These are phyloP conservation scores for Ridgeia piscesae DNA, from an alignment of 1,140 invertebrate species.

Conservation along the genomic window DNA sequence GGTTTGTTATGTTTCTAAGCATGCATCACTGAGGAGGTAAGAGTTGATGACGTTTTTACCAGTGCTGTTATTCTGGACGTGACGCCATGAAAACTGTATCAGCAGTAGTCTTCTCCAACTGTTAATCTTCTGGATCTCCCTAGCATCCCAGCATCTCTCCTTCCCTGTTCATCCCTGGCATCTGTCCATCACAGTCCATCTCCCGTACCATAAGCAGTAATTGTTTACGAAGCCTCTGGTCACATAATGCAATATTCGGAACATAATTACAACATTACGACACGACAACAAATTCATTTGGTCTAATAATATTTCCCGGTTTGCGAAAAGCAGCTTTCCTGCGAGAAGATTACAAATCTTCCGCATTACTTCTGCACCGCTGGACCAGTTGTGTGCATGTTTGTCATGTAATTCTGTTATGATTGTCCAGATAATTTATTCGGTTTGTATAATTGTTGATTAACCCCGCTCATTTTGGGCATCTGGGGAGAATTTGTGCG, in stretches of 20 bases:
- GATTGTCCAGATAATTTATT: slow-evolving; percentile 6
- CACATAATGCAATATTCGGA: neutral
- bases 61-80: too few species aligned
- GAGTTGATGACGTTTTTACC: too few species aligned
- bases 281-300: neutral
- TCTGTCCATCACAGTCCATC: too few species aligned
- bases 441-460: slow-evolving; percentile 1
- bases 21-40: too few species aligned
- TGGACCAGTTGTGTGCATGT: neutral
- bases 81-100: neutral
- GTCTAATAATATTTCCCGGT: neutral
- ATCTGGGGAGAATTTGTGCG: neutral
- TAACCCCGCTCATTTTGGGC: neutral
- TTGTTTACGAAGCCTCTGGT: neutral
- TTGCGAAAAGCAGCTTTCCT: neutral
- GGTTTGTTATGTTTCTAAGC: too few species aligned
- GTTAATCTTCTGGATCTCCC: neutral
- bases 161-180: neutral
- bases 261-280: neutral
- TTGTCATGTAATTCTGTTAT: neutral
- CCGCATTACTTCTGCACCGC: neutral
- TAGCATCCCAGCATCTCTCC: neutral
- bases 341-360: neutral
- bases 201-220: neutral
- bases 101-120: neutral